These are phyloP conservation scores for Cantharis rustica DNA, from an alignment of 2,888 invertebrate species.

Conservation along the genomic window DNA sequence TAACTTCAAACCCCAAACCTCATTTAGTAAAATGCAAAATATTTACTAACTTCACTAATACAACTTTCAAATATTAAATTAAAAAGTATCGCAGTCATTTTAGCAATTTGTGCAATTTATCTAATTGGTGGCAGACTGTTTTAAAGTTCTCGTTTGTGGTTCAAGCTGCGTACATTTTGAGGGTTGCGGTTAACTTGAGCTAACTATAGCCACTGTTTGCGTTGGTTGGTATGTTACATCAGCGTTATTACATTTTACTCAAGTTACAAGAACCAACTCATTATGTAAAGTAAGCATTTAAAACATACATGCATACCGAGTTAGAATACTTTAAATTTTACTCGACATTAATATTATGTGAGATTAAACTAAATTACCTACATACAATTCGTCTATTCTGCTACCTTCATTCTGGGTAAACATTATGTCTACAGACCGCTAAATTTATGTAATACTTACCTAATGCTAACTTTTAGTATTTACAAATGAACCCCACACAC, in stretches of 20 bases:
- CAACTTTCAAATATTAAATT: background rate
- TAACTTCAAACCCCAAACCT: background rate
- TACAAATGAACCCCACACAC: background rate
- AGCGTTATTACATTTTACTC: slow-evolving; percentile 17
- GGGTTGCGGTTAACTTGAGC: slow-evolving; percentile 15
- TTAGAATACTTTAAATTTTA: background rate
- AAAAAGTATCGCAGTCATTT: slow-evolving; percentile 11
- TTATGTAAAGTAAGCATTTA: slow-evolving; percentile 13
- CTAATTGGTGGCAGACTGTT: slow-evolving; percentile 10
- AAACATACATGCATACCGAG: slow-evolving; percentile 10
- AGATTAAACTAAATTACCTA: slow-evolving; percentile 1
- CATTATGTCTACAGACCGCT: background rate
- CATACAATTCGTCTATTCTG: background rate
- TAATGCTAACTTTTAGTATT: background rate
- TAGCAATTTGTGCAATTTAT: slow-evolving; percentile 17
- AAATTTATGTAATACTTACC: background rate
- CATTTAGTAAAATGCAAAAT: background rate
- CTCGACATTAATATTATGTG: background rate
- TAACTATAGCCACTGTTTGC: slow-evolving; percentile 15
- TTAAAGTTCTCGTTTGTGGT: slow-evolving; percentile 18
- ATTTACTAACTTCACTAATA: background rate
- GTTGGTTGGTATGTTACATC: slow-evolving; percentile 18
- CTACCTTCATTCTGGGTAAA: background rate
- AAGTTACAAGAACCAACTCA: slow-evolving; percentile 5
- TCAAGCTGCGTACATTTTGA: slow-evolving; percentile 22